Conservation (phyloP, 2,888 invertebrate genomes). For the Troides aeacus region DNA sequence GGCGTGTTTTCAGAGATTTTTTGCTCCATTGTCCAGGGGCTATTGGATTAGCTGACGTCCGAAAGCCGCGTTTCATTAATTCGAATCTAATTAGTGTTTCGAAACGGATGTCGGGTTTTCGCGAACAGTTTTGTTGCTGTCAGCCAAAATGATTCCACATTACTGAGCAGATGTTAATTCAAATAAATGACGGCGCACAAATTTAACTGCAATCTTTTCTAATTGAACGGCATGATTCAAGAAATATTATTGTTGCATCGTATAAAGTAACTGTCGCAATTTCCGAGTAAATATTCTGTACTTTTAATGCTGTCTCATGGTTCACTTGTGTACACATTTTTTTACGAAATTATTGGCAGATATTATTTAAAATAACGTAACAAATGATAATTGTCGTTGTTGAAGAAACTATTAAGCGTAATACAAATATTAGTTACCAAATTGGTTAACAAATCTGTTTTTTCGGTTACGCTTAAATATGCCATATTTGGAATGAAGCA, state of each 20-base stretch:
- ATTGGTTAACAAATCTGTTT: no score
- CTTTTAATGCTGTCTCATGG: no score
- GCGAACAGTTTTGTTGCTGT: slow-evolving; percentile 58
- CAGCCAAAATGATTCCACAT: slow-evolving; percentile 33
- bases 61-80: slow-evolving; percentile 70
- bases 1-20: slow-evolving; percentile 59
- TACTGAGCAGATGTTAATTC: slow-evolving; percentile 30
- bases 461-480: no score
- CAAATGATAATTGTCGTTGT: no score
- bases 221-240: slow-evolving; percentile 7
- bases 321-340: no score
- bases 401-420: no score
- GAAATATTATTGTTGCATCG: slow-evolving; percentile 5
- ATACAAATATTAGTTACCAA: no score
- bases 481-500: no score
- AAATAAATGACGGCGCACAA: slow-evolving; percentile 25
- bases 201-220: slow-evolving; percentile 19
- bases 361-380: no score
- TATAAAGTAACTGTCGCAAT: no score
- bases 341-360: no score
- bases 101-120: slow-evolving; percentile 55
- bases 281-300: no score
- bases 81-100: slow-evolving; percentile 69
- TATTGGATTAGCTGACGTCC: slow-evolving; percentile 61
- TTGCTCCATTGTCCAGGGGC: slow-evolving; percentile 57